Base-by-base conservation (phyloP, 2,113 vertebrate species). In the Benitochromis conjunctus region DNA sequence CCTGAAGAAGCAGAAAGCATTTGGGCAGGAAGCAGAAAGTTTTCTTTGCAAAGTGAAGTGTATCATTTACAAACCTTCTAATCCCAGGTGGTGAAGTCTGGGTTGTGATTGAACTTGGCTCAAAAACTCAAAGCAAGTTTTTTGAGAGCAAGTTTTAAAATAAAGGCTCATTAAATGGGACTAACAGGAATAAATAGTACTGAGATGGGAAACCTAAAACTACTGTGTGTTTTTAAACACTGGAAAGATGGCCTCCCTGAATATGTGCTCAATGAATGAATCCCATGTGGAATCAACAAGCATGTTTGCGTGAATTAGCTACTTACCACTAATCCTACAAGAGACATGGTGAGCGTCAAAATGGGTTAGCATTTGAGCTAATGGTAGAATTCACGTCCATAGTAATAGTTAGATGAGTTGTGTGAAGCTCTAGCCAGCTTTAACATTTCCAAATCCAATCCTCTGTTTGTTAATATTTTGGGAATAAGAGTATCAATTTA, bases 191-290 rank as follows among this genome's bases (percentile, higher is more conserved):
- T 3, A 60, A 64, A 87, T 19, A 81, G 46, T 62, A 82, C 13
- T 18, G 78, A 81, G 29, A 82, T 5, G 16, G 11, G 18, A 19
- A 43, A 54, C 21, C 74, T 60, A 16, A 81, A 71, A 88, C 85
- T 31, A 16, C 14, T 2, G 8, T 41, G 24, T 3, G 24, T 69
- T 81, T 69, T 53, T 41, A 71, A 71, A 71, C 11, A 36, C 7
- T 24, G 18, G 66, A 74, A 76, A 55, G 6, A 74, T 36, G 6
- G 29, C 80, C 54, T 78, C 36, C 0, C 1, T 86, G 56, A 76
- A 64, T 51, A 77, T 86, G 7, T 55, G 46, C 81, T 16, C 24
- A 83, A 71, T 85, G 89, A 92, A 91, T 85, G 85, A 94, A 62
- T 92, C 84, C 87, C 85, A 26, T 12, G 80, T 87, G 89, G 36